phyloP scores from a whole-genome alignment of 30 jellyfish, hydroid and myxozoan genomes.

The Hydractinia echinata region DNA sequence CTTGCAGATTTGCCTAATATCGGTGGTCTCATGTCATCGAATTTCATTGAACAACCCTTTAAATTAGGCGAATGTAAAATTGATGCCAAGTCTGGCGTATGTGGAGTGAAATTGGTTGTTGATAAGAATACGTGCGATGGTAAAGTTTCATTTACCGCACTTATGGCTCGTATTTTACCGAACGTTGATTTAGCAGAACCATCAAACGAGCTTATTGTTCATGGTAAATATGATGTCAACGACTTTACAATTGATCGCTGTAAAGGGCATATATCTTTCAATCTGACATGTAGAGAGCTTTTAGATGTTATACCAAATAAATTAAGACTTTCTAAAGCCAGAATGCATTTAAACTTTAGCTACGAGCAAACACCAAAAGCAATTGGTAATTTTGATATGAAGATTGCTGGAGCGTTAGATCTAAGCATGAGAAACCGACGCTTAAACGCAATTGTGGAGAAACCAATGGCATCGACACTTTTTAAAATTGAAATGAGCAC shows the following conservation, averaged over 20 bases:
- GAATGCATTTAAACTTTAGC: conserved; percentile 32
- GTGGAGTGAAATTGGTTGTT: conserved; percentile 8
- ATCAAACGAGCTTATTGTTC: conserved; percentile 49
- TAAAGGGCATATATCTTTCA: conserved; percentile 54
- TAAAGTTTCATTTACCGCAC: conserved; percentile 47
- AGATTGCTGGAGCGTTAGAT: conserved; percentile 53
- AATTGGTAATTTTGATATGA: conserved; percentile 39
- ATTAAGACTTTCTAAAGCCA: conserved; percentile 53
- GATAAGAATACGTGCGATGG: conserved; percentile 51
- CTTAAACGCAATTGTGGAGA: conserved; percentile 38
- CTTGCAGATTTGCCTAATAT: conserved; percentile 24
- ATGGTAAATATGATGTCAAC: conserved; percentile 62
- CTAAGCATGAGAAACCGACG: conserved; percentile 35
- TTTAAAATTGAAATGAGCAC: conserved; percentile 44
- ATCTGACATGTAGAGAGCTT: conserved; percentile 58
- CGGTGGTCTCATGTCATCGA: conserved; percentile 11
- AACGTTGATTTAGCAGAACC: conserved; percentile 37
- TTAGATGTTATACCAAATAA: conserved; percentile 80
- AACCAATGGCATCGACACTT: conserved; percentile 45
- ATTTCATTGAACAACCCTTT: conserved; percentile 21
- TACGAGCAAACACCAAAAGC: conserved; percentile 40
- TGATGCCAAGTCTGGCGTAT: conserved; percentile 32
- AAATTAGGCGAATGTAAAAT: conserved; percentile 16
- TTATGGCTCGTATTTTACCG: conserved; percentile 63
- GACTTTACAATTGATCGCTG: conserved; percentile 54